Base-by-base conservation (phyloP, 2,888 invertebrate genomes). In the Morpho achilles region DNA sequence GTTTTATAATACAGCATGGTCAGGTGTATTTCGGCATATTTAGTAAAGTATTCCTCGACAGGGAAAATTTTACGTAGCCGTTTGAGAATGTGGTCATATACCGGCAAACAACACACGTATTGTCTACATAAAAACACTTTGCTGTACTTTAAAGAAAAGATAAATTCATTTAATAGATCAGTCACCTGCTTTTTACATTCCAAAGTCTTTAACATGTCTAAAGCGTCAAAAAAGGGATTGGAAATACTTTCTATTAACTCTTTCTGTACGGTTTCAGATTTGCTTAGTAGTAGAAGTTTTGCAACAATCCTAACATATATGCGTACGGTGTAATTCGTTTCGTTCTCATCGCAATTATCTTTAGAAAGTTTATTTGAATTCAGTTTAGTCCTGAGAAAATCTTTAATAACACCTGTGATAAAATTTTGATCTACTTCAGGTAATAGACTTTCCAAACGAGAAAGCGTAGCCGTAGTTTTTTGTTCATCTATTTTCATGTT, bases 1-100 rank as follows among this genome's bases (percentile, higher is more conserved):
- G 82, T 66, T 62, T 78, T 82, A 50, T 65, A 79, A 62, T 76
- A 85, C 23, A 81, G 62, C 76, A 82, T 82, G 0, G 71, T 80
- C 10, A 80, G 63, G 64, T 84, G 79, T 50, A 84, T 60, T 6
- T 65, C 53, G 0, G 70, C 71, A 58, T 78, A 80, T 32, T 53
- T 63, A 0, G 65, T 53, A 40, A 84, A 80, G 59, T 78, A 61
- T 56, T 69, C 57, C 43, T 81, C 77, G 41, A 76, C 67, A 0
- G 79, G 75, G 50, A 84, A 61, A 22, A 76, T 56, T 7, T 59
- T 69, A 7, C 72, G 70, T 66, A 76, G 64, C 66, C 77, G 76
- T 41, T 56, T 59, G 2, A 72, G 60, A 16, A 82, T 61, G 44
- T 60, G 69, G 55, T 80, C 74, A 48, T 82, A 72, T 2, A 81